Conservation (phyloP, 2,113 vertebrate genomes). For the Buteo buteo region DNA sequence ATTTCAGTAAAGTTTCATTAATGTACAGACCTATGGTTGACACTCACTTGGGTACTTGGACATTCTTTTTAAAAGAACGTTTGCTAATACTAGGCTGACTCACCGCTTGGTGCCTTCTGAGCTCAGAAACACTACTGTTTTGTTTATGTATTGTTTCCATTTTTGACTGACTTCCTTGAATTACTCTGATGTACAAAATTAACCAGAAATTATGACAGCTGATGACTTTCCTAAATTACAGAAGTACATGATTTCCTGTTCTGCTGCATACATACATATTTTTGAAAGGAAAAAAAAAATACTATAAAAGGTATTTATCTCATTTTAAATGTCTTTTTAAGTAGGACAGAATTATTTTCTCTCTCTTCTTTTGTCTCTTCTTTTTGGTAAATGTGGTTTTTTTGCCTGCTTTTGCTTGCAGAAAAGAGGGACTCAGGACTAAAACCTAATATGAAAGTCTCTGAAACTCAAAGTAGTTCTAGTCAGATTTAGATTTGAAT, state of each 20-base stretch:
- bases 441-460: not conserved
- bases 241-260: not conserved
- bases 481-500: not conserved
- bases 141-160: not conserved
- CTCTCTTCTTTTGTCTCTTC: not conserved
- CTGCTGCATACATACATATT: accelerated
- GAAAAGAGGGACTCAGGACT: not conserved
- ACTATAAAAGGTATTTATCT: not conserved
- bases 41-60: not conserved
- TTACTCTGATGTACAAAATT: not conserved
- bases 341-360: not conserved
- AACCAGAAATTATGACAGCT: not conserved
- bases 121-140: not conserved
- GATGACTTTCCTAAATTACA: not conserved
- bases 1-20: not conserved
- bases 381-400: not conserved
- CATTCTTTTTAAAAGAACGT: not conserved
- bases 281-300: not conserved
- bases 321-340: not conserved
- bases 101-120: not conserved
- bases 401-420: not conserved
- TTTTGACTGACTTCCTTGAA: not conserved
- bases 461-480: not conserved
- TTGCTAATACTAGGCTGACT: not conserved
- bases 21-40: not conserved